Percentiles rank a stretch among this genome's conserved stretches.
Evolutionary conservation across 2,113 vertebrate species (phyloP).

Genomic region (Urocynchramus pylzowi): DNA sequence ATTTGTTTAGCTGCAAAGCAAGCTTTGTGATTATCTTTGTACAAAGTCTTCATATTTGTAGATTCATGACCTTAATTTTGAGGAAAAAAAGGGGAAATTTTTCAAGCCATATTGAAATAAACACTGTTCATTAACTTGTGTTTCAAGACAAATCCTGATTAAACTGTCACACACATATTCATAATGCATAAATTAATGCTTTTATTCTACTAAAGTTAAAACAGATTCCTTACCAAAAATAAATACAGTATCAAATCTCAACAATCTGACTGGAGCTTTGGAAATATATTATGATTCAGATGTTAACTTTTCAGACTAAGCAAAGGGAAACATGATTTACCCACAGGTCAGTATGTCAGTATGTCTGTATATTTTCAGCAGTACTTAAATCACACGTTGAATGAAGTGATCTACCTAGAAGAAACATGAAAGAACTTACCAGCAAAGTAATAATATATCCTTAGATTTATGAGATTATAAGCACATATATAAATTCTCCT

Average conservation of each 20-base stretch:
- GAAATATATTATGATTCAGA: background rate
- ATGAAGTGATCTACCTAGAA: background rate
- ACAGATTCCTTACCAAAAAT: background rate
- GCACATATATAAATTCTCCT: background rate
- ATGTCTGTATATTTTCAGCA: slow-evolving; percentile 21
- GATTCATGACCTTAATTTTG: background rate
- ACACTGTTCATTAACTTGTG: background rate
- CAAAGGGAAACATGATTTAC: background rate
- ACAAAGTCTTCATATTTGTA: background rate
- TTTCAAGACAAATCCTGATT: background rate
- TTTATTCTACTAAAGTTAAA: background rate
- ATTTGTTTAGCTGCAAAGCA: background rate
- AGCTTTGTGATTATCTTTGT: background rate
- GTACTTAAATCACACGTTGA: background rate
- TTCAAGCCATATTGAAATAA: background rate
- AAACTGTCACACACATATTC: background rate
- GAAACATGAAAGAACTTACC: background rate
- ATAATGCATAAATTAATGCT: background rate
- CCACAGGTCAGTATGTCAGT: background rate
- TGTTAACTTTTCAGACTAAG: background rate
- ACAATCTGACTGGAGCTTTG: background rate
- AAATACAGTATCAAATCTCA: background rate
- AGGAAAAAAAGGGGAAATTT: background rate
- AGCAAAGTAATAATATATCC: background rate
- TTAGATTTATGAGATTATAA: background rate